Conservation (phyloP, 1,140 invertebrate species). For the Trachymyrmex cornetzi region DNA sequence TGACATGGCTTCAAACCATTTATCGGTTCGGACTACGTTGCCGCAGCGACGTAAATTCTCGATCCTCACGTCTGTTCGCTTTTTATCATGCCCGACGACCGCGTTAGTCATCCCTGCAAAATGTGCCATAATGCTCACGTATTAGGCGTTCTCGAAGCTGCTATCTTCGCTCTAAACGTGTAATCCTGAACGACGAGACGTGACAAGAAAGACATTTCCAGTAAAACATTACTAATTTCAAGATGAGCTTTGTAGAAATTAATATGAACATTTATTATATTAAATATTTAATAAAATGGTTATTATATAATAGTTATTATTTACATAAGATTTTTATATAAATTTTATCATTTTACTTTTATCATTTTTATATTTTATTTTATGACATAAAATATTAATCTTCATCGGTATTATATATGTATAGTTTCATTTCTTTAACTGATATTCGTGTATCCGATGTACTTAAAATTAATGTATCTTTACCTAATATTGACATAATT, state of each 20-base stretch:
- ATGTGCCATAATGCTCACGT: slow-evolving; percentile 44
- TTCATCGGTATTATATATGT: too few relatives aligned
- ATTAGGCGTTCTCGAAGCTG: slow-evolving; percentile 13
- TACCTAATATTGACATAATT: too few relatives aligned
- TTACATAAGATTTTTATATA: background rate
- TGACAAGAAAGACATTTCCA: slow-evolving; percentile 32
- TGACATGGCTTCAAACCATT: slow-evolving; percentile 64
- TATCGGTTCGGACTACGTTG: slow-evolving; percentile 56
- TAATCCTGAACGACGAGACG: slow-evolving; percentile 25
- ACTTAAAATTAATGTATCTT: too few relatives aligned
- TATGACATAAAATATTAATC: background rate
- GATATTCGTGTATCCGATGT: too few relatives aligned
- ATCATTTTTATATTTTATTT: background rate
- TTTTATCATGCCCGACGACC: slow-evolving; percentile 58
- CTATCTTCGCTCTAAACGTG: slow-evolving; percentile 10
- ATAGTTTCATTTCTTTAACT: too few relatives aligned
- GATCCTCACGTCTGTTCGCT: slow-evolving; percentile 44
- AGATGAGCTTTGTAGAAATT: background rate
- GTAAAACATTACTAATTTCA: background rate
- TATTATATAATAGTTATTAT: too few relatives aligned
- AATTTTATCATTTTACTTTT: background rate
- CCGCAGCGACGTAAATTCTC: slow-evolving; percentile 33
- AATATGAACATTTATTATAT: background rate
- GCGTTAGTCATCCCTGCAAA: slow-evolving; percentile 51
- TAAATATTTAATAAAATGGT: background rate